Conservation (phyloP, 2,113 vertebrate genomes). For the Lathamus discolor region DNA sequence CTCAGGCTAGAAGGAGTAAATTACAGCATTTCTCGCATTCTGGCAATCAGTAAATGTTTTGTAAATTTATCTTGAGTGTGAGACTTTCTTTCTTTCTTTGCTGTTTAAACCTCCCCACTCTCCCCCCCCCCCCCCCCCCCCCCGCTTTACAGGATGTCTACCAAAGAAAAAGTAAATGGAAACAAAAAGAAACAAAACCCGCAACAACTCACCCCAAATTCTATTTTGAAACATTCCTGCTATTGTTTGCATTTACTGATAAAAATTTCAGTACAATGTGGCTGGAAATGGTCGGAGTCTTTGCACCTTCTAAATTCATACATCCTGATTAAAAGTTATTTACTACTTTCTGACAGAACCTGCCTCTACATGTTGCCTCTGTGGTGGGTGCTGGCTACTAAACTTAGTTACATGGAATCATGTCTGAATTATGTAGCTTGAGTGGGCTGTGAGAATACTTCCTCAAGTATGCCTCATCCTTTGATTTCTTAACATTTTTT, state of each 20-base stretch:
- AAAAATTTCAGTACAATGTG: neutral
- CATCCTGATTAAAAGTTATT: neutral
- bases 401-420: neutral
- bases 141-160: neutral
- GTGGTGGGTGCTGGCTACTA: neutral
- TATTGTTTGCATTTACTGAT: neutral
- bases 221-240: neutral
- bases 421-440: neutral
- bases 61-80: neutral
- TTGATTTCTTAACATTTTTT: neutral
- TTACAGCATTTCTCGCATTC: neutral
- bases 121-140: accelerated
- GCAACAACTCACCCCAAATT: too few species aligned
- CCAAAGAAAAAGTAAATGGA: neutral
- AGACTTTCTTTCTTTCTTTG: neutral
- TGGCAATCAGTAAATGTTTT: neutral
- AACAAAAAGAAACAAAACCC: neutral
- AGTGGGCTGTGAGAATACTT: neutral
- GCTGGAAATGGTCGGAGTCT: neutral
- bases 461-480: neutral
- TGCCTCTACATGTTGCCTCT: neutral
- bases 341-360: neutral
- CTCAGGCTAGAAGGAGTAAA: neutral
- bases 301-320: neutral
- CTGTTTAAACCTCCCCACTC: neutral